Conservation (phyloP, 2,888 invertebrate species). For the Pardosa pseudoannulata region DNA sequence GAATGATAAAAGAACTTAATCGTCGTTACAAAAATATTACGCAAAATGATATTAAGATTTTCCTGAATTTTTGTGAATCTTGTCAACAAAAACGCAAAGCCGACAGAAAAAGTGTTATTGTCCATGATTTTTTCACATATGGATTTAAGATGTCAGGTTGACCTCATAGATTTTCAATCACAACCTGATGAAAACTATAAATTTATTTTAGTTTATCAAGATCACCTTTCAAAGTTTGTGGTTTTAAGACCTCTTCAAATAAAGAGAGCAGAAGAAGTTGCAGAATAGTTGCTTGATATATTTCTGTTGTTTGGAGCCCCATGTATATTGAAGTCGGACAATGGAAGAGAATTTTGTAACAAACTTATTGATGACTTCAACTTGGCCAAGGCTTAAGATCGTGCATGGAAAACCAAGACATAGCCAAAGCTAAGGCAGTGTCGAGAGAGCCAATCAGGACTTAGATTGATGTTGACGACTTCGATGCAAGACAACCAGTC, state of each 20-base stretch:
- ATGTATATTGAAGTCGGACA: not conserved
- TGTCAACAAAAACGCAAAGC: slow-evolving; percentile 31
- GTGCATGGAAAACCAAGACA: slow-evolving; percentile 43
- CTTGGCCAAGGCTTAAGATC: slow-evolving; percentile 36
- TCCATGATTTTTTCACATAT: slow-evolving; percentile 33
- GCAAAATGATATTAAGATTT: slow-evolving; percentile 28
- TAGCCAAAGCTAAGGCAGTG: slow-evolving; percentile 41
- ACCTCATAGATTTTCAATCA: slow-evolving; percentile 73
- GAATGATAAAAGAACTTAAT: slow-evolving; percentile 45
- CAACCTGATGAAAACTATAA: slow-evolving; percentile 71
- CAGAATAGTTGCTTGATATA: slow-evolving; percentile 56
- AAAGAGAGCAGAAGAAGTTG: slow-evolving; percentile 66
- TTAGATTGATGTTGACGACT: slow-evolving; percentile 47
- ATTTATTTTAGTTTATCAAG: slow-evolving; percentile 74
- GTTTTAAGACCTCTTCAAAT: slow-evolving; percentile 67
- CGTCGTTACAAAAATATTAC: slow-evolving; percentile 39
- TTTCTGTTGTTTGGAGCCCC: slow-evolving; percentile 66
- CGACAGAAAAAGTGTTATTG: slow-evolving; percentile 21
- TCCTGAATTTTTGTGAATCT: slow-evolving; percentile 29
- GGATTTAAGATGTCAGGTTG: slow-evolving; percentile 63
- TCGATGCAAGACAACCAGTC: slow-evolving; percentile 50
- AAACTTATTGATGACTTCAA: slow-evolving; percentile 42
- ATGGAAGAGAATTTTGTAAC: slow-evolving; percentile 12
- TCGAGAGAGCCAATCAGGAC: slow-evolving; percentile 53
- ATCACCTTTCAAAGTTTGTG: slow-evolving; percentile 73